Evolutionary conservation across 2,113 vertebrate genomes (phyloP).

Genomic region (Laticauda laticaudata): DNA sequence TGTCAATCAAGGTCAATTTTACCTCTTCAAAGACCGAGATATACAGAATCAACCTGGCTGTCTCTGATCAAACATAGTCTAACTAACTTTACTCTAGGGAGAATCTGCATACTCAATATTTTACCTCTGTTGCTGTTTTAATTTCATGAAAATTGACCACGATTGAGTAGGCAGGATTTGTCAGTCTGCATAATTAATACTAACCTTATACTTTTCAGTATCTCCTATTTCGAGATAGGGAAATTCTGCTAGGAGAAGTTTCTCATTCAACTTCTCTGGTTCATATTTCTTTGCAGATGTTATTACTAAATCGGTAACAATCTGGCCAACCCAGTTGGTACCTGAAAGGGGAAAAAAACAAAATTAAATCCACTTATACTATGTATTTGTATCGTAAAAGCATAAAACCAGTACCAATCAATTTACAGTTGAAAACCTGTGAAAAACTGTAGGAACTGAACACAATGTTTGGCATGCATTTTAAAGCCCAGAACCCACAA

Average conservation of each 20-base stretch:
- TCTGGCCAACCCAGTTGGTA: slow-evolving; percentile 24
- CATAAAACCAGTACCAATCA: background rate
- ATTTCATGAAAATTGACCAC: background rate
- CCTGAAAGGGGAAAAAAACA: background rate
- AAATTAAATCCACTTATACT: background rate
- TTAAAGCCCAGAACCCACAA: background rate
- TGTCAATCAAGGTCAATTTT: background rate
- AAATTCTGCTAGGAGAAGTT: slow-evolving; percentile 16
- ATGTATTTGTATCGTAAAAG: background rate
- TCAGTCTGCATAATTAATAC: background rate
- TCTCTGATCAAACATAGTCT: background rate
- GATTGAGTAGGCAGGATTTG: background rate
- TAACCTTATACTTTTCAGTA: slow-evolving; percentile 20
- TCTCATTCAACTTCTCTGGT: slow-evolving; percentile 15
- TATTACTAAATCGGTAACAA: slow-evolving; percentile 21
- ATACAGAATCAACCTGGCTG: background rate
- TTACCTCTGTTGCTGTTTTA: background rate
- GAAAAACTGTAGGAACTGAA: background rate
- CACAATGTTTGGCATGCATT: background rate
- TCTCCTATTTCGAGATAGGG: slow-evolving; percentile 20
- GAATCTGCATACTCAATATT: background rate
- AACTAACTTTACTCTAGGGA: background rate
- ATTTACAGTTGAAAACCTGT: background rate
- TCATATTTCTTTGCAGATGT: slow-evolving; percentile 21
- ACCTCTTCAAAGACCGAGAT: background rate